Conservation (phyloP, 2,888 invertebrate genomes). For the Tethea ocularis region DNA sequence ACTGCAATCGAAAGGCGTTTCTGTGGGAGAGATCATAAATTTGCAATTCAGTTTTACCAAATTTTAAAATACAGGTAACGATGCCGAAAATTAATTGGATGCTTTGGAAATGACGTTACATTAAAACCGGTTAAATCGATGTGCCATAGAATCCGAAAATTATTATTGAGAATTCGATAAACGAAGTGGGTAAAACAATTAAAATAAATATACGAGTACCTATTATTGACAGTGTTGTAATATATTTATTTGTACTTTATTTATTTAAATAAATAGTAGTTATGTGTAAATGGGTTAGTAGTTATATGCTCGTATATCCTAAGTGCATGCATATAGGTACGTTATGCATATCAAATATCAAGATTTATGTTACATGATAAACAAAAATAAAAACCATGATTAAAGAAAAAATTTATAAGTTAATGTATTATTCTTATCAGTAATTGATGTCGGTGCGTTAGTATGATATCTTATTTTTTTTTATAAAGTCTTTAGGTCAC, state of each 20-base stretch:
- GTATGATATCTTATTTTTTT: neutral
- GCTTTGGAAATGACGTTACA: neutral
- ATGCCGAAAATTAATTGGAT: neutral
- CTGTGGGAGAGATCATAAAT: neutral
- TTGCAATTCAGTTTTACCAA: neutral
- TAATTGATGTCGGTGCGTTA: neutral
- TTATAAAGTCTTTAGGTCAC: too few relatives aligned
- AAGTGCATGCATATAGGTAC: too few relatives aligned
- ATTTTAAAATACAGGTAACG: neutral
- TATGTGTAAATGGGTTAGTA: too few relatives aligned
- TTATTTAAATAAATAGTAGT: neutral
- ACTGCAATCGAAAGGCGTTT: too few relatives aligned
- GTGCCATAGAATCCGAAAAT: neutral
- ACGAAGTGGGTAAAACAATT: neutral
- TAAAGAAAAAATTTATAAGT: neutral
- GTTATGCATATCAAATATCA: neutral
- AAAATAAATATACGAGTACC: too few relatives aligned
- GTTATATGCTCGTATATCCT: too few relatives aligned
- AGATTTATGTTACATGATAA: constrained; percentile 6
- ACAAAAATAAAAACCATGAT: constrained; percentile 1
- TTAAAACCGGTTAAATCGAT: neutral
- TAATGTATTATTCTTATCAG: neutral
- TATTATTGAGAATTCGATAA: neutral
- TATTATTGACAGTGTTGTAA: neutral
- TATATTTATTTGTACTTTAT: neutral